Evolutionary conservation across 2,113 vertebrate species (phyloP).

Genomic region (Jaculus jaculus): DNA sequence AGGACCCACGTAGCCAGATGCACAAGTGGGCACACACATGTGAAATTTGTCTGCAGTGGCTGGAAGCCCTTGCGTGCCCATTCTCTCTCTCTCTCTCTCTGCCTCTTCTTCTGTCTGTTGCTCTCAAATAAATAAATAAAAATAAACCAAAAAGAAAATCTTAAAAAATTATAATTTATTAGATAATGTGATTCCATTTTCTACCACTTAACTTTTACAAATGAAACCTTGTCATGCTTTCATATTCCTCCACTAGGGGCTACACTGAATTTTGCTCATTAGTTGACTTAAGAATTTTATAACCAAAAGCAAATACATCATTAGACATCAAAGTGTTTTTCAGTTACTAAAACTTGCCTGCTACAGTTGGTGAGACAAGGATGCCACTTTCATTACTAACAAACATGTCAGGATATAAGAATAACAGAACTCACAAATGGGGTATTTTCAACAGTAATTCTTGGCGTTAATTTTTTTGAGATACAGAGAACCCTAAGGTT

Average conservation of each 20-base stretch:
- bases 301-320: background rate
- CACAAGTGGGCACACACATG: no score
- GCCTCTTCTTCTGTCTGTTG: no score
- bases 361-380: background rate
- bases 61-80: no score
- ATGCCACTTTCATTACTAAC: background rate
- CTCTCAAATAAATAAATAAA: no score
- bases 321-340: conserved; percentile 22
- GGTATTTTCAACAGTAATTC: background rate
- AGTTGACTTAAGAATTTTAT: conserved; percentile 10
- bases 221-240: conserved; percentile 8
- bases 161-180: conserved; percentile 13
- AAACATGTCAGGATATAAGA: background rate
- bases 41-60: no score
- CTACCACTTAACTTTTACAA: conserved; percentile 23
- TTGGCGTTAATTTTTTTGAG: background rate
- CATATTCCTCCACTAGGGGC: background rate
- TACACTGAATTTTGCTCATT: background rate
- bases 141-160: no score
- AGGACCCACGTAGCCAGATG: no score
- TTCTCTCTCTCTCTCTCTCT: no score
- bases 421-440: background rate
- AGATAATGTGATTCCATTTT: conserved; percentile 42
- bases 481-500: background rate
- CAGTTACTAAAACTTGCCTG: background rate